phyloP scores from a whole-genome alignment of 2,113 vertebrate genomes.

The Myodes glareolus region DNA sequence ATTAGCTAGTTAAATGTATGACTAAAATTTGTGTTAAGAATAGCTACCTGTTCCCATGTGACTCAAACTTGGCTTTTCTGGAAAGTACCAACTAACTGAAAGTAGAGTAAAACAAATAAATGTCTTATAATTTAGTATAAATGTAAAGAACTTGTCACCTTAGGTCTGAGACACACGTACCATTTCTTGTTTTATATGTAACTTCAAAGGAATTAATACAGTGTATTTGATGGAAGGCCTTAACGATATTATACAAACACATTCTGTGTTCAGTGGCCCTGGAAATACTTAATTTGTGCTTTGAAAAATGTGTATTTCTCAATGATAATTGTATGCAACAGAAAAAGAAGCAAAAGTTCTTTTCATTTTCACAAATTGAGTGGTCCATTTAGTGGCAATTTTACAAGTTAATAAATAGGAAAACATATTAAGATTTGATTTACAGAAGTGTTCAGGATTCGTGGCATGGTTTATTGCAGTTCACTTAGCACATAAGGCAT shows the following conservation, averaged over 20 bases:
- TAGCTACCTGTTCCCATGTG: neutral
- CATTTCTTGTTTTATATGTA: neutral
- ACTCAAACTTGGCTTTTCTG: neutral
- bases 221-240: neutral
- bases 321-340: conserved; percentile 13
- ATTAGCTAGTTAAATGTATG: neutral
- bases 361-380: conserved; percentile 63
- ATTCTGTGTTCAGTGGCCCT: neutral
- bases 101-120: neutral
- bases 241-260: neutral
- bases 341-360: neutral
- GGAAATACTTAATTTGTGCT: neutral
- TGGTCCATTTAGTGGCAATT: conserved; percentile 65
- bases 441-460: conserved; percentile 61
- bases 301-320: neutral
- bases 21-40: neutral
- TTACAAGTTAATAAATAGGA: conserved; percentile 77
- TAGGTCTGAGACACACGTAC: neutral
- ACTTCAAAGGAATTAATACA: conserved; percentile 29
- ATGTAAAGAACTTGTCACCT: neutral
- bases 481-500: conserved; percentile 74
- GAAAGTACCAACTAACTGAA: neutral
- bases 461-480: conserved; percentile 69
- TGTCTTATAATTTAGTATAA: neutral
- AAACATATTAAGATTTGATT: conserved; percentile 79